Evolutionary conservation across 2,888 invertebrate genomes (phyloP), one percentile per base, ranked within the genome.

Genomic region (Thyatira batis): DNA sequence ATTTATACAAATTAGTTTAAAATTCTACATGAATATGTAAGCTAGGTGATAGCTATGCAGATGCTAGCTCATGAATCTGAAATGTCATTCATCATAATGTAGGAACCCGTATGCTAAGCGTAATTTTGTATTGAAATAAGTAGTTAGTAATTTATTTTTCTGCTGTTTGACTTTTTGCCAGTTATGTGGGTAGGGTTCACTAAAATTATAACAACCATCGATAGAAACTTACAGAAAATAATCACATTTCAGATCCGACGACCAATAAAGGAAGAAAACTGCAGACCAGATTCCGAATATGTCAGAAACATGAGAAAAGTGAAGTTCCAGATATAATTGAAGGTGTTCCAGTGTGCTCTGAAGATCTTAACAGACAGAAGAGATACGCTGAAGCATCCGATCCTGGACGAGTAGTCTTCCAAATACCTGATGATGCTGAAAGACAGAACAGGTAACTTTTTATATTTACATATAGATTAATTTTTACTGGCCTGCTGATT

Each of bases 251-350:
- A 67, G 92, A 92, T 65, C 82, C 90, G 5, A 76, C 82, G 3
- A 82, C 80, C 27, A 86, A 83, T 60, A 89, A 88, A 62, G 66
- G 76, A 17, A 87, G 82, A 63, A 89, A 92, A 53, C 71, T 84
- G 1, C 87, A 88, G 58, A 80, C 84, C 6, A 80, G 92, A 30
- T 69, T 88, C 11, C 80, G 90, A 4, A 80, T 85, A 61, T 89
- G 91, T 60, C 88, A 82, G 61, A 89, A 89, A 57, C 81, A 89
- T 45, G 92, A 92, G 63, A 92, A 92, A 65, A 90, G 76, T 25
- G 92, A 92, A 63, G 92, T 92, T 3, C 92, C 92, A 0, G 92
- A 92, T 54, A 92, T 92, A 1, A 92, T 92, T 20, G 92, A 92
- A 55, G 92, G 91, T 0, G 92, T 92, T 2, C 92, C 92, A 0